Percentiles rank a stretch among this genome's conserved stretches.
phyloP scores from a whole-genome alignment of 2,888 invertebrate genomes.

The Cosmorhoe ocellata region DNA sequence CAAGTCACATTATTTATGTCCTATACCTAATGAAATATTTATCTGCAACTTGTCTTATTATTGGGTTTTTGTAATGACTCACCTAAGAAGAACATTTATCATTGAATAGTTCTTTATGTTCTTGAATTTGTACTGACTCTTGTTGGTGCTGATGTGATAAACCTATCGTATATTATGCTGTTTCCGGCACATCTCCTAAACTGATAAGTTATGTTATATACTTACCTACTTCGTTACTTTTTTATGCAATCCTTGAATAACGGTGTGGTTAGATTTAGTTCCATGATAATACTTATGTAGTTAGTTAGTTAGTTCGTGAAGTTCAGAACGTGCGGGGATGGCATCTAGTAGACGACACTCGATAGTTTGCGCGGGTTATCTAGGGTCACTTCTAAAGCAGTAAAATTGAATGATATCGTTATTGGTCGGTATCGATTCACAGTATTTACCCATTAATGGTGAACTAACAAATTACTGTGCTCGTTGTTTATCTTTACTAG shows the following conservation, averaged over 20 bases:
- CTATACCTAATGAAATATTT: constrained; percentile 22
- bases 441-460: constrained; percentile 75
- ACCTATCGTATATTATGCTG: neutral
- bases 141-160: constrained; percentile 7
- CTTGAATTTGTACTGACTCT: constrained; percentile 5
- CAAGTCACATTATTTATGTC: constrained; percentile 45
- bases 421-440: constrained; percentile 68
- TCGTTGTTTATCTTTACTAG: constrained; percentile 50
- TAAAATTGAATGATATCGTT: constrained; percentile 80
- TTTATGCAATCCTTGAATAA: no score
- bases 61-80: constrained; percentile 19
- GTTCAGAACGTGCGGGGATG: constrained; percentile 54
- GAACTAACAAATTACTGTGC: constrained; percentile 65
- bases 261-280: no score
- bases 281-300: no score
- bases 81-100: constrained; percentile 13
- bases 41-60: constrained; percentile 18
- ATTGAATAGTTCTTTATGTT: constrained; percentile 19
- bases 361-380: constrained; percentile 76
- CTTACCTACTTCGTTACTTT: no score
- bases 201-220: no score
- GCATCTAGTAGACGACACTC: constrained; percentile 68
- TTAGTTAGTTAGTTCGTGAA: constrained; percentile 34
- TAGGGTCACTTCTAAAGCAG: constrained; percentile 77
- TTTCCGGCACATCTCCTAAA: constrained; percentile 7